phyloP scores from a whole-genome alignment of 1,140 invertebrate species.

The Drosophila ambigua region DNA sequence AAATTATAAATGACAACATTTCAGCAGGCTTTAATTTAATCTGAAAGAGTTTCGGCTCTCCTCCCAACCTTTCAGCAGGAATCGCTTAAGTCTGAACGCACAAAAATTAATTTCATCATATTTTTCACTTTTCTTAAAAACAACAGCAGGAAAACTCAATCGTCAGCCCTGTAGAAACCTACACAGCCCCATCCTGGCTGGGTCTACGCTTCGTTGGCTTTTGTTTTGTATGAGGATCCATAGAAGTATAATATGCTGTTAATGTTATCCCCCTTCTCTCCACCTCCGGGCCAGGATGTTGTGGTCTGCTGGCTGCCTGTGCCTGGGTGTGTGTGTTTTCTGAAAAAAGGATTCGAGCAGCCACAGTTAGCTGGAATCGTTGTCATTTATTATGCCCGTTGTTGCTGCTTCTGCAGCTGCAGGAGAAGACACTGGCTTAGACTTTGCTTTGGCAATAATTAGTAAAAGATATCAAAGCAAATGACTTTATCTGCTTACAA shows the following conservation, averaged over 20 bases:
- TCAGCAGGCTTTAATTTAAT: constrained; percentile 79
- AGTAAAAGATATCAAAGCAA: constrained; percentile 81
- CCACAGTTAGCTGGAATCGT: constrained; percentile 78
- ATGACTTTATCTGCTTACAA: constrained; percentile 80
- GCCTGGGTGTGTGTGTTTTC: constrained; percentile 29
- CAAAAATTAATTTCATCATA: constrained; percentile 81
- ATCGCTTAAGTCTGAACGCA: constrained; percentile 65
- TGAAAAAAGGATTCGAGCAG: constrained; percentile 75
- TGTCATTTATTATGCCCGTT: constrained; percentile 76
- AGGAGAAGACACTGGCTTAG: constrained; percentile 65
- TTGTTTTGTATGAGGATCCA: constrained; percentile 62
- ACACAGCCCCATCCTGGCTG: constrained; percentile 33
- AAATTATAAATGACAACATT: constrained; percentile 81
- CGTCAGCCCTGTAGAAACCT: constrained; percentile 16
- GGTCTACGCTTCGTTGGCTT: constrained; percentile 73
- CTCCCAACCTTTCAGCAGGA: constrained; percentile 59
- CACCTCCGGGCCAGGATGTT: constrained; percentile 39
- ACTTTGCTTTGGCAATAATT: constrained; percentile 74
- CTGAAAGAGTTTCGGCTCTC: constrained; percentile 59
- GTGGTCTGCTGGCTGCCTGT: constrained; percentile 38
- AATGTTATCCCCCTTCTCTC: constrained; percentile 45
- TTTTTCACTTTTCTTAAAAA: constrained; percentile 70
- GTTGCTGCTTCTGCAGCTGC: constrained; percentile 28
- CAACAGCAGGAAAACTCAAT: constrained; percentile 55
- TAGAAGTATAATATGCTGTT: constrained; percentile 76